Base-by-base conservation (phyloP, 23 tunicate genomes). In the Oikopleura dioica region DNA sequence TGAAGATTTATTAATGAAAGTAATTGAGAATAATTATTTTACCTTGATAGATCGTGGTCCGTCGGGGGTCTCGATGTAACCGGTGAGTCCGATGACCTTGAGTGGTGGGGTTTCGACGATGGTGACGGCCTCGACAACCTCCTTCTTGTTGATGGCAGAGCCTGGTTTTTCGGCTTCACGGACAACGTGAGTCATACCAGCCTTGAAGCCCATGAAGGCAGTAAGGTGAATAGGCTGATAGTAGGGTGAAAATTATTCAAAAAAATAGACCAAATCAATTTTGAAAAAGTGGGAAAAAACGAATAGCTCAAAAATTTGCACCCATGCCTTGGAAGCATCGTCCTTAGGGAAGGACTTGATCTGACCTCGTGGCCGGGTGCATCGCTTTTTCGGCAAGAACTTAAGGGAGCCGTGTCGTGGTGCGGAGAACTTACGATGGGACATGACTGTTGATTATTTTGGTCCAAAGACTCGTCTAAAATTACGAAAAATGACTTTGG, bases 161-260 rank as follows among this genome's bases (percentile, higher is more conserved):
- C 99, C 99, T 26, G 86, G 85, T n/a, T 92, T 77, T 36, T 94
- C 99, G 78, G 84, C 95, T 37, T 86, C 95, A 5, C 99, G 79
- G 24, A 94, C 95, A 77, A 94, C 78, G 69, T 94, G 99, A 69
- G 99, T 94, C 99, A 94, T 94, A 28, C 99, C 99, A 81, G 95
- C 99, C 79, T 94, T 94, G 85, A 86, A 94, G 59, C 82, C 78
- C 38, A 94, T 59, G 58, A 94, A 94, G 1, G 99, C 99, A 12
- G 99, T 94, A 38, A 94, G 59, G 77, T 94, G 99, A 38, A 85
- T 81, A 37, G 95, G 95, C n/a, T n/a, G n/a, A n/a, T n/a, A n/a
- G n/a, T n/a, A n/a, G n/a, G n/a, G n/a, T n/a, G n/a, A n/a, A n/a
- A n/a, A n/a, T n/a, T n/a, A n/a, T n/a, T n/a, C n/a, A n/a, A n/a